Evolutionary conservation across 1,140 invertebrate genomes (phyloP).

Genomic region (Nixonia krombeini): DNA sequence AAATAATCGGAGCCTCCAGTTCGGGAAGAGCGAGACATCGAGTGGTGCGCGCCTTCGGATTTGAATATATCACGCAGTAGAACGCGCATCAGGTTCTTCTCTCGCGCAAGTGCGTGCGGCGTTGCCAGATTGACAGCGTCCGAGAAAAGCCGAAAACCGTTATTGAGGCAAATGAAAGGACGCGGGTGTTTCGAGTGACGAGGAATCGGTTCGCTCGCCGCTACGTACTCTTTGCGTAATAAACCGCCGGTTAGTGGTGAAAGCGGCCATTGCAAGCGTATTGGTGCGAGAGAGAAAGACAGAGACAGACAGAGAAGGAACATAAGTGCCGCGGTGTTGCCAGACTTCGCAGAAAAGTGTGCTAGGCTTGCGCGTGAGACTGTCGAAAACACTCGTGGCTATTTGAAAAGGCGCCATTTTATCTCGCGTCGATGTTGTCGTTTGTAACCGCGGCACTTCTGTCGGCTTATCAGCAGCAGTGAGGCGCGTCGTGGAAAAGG

Average conservation of each 20-base stretch:
- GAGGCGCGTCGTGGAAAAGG: no score
- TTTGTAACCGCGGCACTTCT: no score
- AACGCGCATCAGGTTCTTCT: conserved; percentile 23
- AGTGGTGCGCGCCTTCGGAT: conserved; percentile 7
- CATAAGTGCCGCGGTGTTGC: conserved; percentile 27
- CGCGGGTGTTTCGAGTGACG: not conserved
- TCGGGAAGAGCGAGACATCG: not conserved
- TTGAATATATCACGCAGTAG: conserved; percentile 31
- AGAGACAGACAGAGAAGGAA: no score
- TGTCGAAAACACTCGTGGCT: not conserved
- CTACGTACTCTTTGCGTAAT: no score
- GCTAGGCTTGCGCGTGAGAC: not conserved
- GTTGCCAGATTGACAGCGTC: conserved; percentile 52
- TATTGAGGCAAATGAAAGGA: no score
- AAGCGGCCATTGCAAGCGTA: not conserved
- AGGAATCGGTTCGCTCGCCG: no score
- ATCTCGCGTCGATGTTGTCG: conserved; percentile 21
- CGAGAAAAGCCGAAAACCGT: no score
- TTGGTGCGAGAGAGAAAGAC: conserved; percentile 1
- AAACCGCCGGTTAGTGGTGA: no score
- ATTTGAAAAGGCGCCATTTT: conserved; percentile 44
- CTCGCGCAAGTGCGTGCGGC: conserved; percentile 53
- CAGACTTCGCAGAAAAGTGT: conserved; percentile 1
- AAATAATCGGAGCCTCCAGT: not conserved
- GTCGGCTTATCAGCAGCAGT: no score